Conservation (phyloP, 2,888 invertebrate genomes). For the Argyra leucocephala region DNA sequence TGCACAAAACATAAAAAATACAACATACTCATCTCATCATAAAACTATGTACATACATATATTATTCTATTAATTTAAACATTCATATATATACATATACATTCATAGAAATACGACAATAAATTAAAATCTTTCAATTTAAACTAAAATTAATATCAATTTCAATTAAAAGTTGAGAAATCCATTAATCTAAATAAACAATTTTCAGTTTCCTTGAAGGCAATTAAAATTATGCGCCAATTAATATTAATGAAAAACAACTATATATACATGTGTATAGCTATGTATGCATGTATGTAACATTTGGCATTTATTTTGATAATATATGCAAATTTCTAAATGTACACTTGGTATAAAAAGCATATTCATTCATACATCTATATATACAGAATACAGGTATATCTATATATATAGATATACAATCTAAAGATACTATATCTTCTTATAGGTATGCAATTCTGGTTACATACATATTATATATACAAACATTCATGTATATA, state of each 20-base stretch:
- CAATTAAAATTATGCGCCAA: conserved; percentile 1
- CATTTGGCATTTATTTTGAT: neutral
- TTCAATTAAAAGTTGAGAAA: conserved; percentile 1
- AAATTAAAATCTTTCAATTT: conserved; percentile 1
- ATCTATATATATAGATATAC: too few relatives aligned
- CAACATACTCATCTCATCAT: too few relatives aligned
- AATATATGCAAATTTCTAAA: neutral
- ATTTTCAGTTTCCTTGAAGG: conserved; percentile 1
- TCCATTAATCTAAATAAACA: conserved; percentile 1
- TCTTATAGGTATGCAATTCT: neutral
- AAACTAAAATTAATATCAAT: neutral
- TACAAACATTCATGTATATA: too few relatives aligned
- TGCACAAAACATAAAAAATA: neutral
- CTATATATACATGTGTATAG: neutral
- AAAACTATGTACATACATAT: too few relatives aligned
- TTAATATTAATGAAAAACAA: neutral
- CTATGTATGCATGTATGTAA: neutral
- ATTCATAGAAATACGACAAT: neutral
- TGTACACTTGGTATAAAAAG: neutral
- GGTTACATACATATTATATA: neutral
- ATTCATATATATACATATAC: neutral
- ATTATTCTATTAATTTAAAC: neutral
- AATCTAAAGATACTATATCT: neutral
- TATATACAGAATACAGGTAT: neutral
- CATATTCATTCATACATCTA: neutral